Conservation (phyloP, 2,797 vertebrate genomes). For the Acrocephalus scirpaceus region DNA sequence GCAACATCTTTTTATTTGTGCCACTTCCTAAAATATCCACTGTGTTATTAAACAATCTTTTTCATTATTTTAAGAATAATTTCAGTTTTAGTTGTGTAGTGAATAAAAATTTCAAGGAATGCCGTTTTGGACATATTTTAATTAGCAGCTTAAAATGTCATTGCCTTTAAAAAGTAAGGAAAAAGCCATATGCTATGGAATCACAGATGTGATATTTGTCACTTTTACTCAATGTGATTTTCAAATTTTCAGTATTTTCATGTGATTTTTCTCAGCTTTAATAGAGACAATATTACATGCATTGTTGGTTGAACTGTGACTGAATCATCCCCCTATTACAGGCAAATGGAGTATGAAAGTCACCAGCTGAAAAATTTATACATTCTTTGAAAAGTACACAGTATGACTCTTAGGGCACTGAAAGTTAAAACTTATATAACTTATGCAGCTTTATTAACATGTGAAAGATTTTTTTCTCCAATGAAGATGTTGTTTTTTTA, state of each 20-base stretch:
- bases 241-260: conserved; percentile 8
- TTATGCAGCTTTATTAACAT: background rate
- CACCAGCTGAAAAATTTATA: background rate
- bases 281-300: background rate
- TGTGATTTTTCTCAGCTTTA: conserved; percentile 1
- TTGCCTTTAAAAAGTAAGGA: background rate
- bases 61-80: background rate
- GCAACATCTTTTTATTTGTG: background rate
- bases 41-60: background rate
- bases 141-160: conserved; percentile 21
- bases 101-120: background rate
- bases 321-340: background rate
- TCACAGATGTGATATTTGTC: background rate
- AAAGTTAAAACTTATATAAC: background rate
- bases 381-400: background rate
- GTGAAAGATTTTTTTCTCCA: background rate
- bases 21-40: background rate
- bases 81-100: background rate
- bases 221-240: background rate
- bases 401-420: background rate
- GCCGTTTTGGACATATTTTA: background rate
- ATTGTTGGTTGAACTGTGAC: background rate
- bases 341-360: background rate
- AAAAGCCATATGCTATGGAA: background rate
- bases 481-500: background rate